A percentile compares a stretch with the other conserved stretches of the same genome.
These are phyloP conservation scores for Oncorhynchus gorbuscha DNA, from an alignment of 2,113 vertebrate species.

Conservation along the genomic window DNA sequence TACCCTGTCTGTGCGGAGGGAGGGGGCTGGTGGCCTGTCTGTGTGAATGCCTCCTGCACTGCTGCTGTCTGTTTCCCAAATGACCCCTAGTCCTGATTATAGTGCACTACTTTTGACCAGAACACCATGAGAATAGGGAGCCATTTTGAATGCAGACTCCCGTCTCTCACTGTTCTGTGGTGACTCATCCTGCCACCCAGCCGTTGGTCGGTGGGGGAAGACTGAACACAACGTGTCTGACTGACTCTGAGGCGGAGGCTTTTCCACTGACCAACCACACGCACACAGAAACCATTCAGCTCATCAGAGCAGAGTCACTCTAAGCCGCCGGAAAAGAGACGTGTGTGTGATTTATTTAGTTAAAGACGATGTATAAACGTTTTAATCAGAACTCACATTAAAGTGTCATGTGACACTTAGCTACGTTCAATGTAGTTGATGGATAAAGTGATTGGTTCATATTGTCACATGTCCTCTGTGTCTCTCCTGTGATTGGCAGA, in stretches of 20 bases:
- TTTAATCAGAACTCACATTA: too few relatives aligned
- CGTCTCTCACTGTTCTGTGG: slow-evolving; percentile 62
- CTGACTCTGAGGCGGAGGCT: slow-evolving; percentile 13
- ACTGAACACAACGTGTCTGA: background rate
- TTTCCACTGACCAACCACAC: slow-evolving; percentile 19
- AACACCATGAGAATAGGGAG: too few relatives aligned
- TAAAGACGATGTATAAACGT: too few relatives aligned
- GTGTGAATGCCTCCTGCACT: slow-evolving; percentile 20
- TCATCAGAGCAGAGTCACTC: background rate
- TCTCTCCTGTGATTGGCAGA: slow-evolving; percentile 72
- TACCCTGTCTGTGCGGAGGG: background rate
- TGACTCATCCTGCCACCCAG: slow-evolving; percentile 68
- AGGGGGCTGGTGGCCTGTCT: too few relatives aligned
- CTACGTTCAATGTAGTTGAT: too few relatives aligned
- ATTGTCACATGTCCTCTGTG: slow-evolving; percentile 21
- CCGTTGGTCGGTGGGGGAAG: slow-evolving; percentile 8
- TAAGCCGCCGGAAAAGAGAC: background rate
- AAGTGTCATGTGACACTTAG: too few relatives aligned
- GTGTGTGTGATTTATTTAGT: too few relatives aligned
- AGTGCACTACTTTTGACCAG: too few relatives aligned
- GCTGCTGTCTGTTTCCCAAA: too few relatives aligned
- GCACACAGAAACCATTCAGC: too few relatives aligned
- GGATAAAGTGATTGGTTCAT: slow-evolving; percentile 12
- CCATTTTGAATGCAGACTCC: background rate
- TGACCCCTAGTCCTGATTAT: too few relatives aligned